A percentile compares a stretch with the other conserved stretches of the same genome.
Evolutionary conservation across 2,888 invertebrate species (phyloP).

Genomic region (Thecocarcelia acutangulata): DNA sequence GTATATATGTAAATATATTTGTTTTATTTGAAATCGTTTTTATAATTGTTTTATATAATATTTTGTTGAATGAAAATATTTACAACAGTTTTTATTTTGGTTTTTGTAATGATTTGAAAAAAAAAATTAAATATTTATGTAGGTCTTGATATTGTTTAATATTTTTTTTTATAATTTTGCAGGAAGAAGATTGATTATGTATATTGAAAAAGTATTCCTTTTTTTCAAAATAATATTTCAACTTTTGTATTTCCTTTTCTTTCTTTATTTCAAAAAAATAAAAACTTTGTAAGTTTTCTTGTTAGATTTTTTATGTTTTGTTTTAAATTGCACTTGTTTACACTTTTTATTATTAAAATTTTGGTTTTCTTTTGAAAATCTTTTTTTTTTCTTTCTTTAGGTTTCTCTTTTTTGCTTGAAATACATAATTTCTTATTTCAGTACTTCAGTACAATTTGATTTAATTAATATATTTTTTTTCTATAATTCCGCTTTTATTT

Average conservation of each 20-base stretch:
- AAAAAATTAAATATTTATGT: slow-evolving; percentile 13
- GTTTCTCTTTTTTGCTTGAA: neutral
- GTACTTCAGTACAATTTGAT: neutral
- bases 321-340: slow-evolving; percentile 72
- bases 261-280: slow-evolving; percentile 35
- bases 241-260: slow-evolving; percentile 68
- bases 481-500: slow-evolving; percentile 69
- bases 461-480: slow-evolving; percentile 2
- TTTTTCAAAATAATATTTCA: slow-evolving; percentile 68
- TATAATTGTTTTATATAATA: slow-evolving; percentile 55
- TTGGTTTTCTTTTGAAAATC: slow-evolving; percentile 64
- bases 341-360: slow-evolving; percentile 71
- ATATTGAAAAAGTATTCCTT: slow-evolving; percentile 58
- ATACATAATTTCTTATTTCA: too few relatives aligned
- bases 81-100: slow-evolving; percentile 75
- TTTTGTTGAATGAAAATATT: slow-evolving; percentile 75
- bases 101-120: slow-evolving; percentile 58
- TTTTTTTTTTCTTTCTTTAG: slow-evolving; percentile 66
- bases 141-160: slow-evolving; percentile 59
- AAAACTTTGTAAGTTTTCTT: slow-evolving; percentile 51
- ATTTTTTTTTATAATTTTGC: slow-evolving; percentile 38
- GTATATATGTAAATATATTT: too few relatives aligned
- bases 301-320: slow-evolving; percentile 19
- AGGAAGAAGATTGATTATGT: slow-evolving; percentile 40
- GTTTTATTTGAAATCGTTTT: slow-evolving; percentile 41